A percentile compares a stretch with the other conserved stretches of the same genome.
These are phyloP conservation scores for Erpetoichthys calabaricus DNA, from an alignment of 2,797 vertebrate genomes.

Conservation along the genomic window DNA sequence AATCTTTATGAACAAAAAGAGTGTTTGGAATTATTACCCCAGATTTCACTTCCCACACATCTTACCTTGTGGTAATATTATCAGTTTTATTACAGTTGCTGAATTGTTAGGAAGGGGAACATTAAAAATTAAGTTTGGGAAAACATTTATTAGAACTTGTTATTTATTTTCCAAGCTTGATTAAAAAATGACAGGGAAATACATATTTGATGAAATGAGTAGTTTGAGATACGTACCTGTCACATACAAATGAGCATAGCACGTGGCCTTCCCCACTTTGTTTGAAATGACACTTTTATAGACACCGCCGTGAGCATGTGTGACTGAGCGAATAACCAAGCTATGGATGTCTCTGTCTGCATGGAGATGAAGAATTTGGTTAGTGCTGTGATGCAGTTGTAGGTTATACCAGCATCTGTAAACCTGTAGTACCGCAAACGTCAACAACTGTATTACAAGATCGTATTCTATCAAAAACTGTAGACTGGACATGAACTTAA, in stretches of 20 bases:
- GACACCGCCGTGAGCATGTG: slow-evolving; percentile 78
- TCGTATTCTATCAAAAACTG: too few species aligned
- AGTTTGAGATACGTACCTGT: slow-evolving; percentile 55
- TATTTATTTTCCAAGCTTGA: neutral
- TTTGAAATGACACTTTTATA: slow-evolving; percentile 98
- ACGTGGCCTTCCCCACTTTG: slow-evolving; percentile 93
- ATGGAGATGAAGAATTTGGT: slow-evolving; percentile 6
- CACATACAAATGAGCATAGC: slow-evolving; percentile 90
- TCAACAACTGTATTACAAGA: too few species aligned
- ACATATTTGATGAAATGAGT: neutral
- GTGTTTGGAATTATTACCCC: neutral
- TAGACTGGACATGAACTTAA: too few species aligned
- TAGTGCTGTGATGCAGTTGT: slow-evolving; percentile 1
- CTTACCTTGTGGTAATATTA: neutral
- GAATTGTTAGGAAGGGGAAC: neutral
- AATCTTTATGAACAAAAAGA: too few species aligned
- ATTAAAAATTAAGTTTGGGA: neutral
- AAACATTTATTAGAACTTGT: neutral
- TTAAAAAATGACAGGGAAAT: neutral
- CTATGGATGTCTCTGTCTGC: slow-evolving; percentile 86
- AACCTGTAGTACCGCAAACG: too few species aligned
- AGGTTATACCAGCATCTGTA: neutral
- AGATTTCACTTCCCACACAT: too few species aligned
- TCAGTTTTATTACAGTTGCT: neutral
- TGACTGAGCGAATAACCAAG: slow-evolving; percentile 71